Evolutionary conservation across 2,888 invertebrate genomes (phyloP), one percentile per base, ranked within the genome.

Genomic region (Aromia moschata): DNA sequence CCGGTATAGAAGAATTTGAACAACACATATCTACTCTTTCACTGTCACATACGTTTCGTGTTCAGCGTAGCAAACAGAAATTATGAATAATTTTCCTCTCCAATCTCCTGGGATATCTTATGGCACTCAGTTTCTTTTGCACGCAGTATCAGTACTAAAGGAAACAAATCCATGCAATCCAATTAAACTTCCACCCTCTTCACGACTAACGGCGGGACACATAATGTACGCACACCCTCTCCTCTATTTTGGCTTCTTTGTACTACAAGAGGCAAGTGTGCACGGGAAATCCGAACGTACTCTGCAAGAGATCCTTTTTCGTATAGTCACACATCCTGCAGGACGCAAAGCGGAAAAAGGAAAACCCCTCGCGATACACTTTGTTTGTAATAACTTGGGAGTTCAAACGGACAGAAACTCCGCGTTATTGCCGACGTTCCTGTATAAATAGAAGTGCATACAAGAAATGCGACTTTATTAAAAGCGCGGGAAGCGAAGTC

Each of bases 111-210:
- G n/a, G n/a, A n/a, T n/a, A n/a, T n/a, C n/a, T n/a, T n/a, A n/a
- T n/a, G n/a, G n/a, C n/a, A n/a, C n/a, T n/a, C n/a, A n/a, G n/a
- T n/a, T n/a, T n/a, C n/a, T n/a, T n/a, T n/a, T n/a, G n/a, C n/a
- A 38, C 9, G 3, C 14, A 49, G 14, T 20, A 9, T 25, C 49
- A 12, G 38, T 49, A 38, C 49, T 38, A 38, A 36, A 17, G 5
- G 9, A 25, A 15, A 41, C 46, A 56, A 56, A 49, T 56, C 56
- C 49, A 49, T 56, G 56, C 56, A 43, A 56, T 56, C 56, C 56
- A 56, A 56, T 56, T 56, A 56, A 56, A 56, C 49, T 56, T 49
- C 9, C 41, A 49, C 49, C 49, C 56, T 41, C 43, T 56, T 38
- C 38, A 16, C 33, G 16, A 56, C 41, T 40, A 14, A 15, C 38